These are phyloP conservation scores for Parapsyche elsis DNA, from an alignment of 1,140 invertebrate genomes.

Conservation along the genomic window DNA sequence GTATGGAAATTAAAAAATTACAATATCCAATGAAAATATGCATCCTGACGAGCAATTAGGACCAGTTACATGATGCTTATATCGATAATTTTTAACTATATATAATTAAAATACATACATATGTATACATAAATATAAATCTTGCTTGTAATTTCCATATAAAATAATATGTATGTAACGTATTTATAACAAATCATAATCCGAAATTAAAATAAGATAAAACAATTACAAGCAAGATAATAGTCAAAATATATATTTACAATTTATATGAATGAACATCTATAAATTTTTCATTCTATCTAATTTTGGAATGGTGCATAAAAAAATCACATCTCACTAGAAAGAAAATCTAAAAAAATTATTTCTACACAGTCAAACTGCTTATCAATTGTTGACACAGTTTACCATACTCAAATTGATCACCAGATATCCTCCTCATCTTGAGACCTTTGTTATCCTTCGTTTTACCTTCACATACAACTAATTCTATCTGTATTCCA, in stretches of 20 bases:
- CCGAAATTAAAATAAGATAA: background rate
- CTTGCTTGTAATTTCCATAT: background rate
- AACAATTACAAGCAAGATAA: constrained; percentile 10
- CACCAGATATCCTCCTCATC: constrained; percentile 90
- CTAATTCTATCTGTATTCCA: constrained; percentile 88
- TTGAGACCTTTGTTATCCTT: constrained; percentile 87
- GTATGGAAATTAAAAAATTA: too few relatives aligned
- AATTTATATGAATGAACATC: constrained; percentile 8
- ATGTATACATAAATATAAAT: background rate
- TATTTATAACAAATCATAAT: background rate
- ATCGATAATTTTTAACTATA: background rate
- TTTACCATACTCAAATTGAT: constrained; percentile 89
- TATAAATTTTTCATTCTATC: constrained; percentile 29
- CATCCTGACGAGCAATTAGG: background rate
- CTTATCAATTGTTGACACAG: constrained; percentile 91
- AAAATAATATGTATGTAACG: background rate
- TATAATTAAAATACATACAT: background rate
- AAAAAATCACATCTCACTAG: constrained; percentile 46
- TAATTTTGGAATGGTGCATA: constrained; percentile 56
- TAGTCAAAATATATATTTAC: background rate
- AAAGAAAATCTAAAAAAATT: constrained; percentile 41
- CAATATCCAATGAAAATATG: too few relatives aligned
- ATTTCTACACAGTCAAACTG: constrained; percentile 79
- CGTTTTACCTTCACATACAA: constrained; percentile 80
- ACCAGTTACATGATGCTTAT: background rate